Base-by-base conservation (phyloP, 1,140 invertebrate species). In the Drosophila lacteicornis region DNA sequence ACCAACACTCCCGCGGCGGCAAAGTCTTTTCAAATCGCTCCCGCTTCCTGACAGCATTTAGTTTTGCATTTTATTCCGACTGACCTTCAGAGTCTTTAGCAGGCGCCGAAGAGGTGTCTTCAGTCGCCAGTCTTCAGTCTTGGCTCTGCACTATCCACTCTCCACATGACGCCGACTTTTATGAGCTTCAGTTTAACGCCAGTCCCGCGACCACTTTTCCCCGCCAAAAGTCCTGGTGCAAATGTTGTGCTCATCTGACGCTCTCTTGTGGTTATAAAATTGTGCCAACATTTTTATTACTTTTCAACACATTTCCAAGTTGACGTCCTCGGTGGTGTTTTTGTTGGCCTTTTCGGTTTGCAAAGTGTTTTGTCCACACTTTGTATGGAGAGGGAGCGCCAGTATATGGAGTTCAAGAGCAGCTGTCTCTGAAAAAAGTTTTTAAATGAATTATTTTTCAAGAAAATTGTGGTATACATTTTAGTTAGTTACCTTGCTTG, bases 231-330 rank as follows among this genome's bases (percentile, higher is more conserved):
- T 58, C 61, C 65, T 67, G 30, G 30, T 38, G 45, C 75, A 60
- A 68, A 61, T 11, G 40, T 55, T 68, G 53, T 78, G 75, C 53
- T 62, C 58, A 38, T 49, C 67, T 25, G 69, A 59, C 22, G 56
- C 70, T 87, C 36, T 80, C 36, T 80, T 73, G 79, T 27, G 81
- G 78, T 56, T 76, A 76, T 90, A 90, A 84, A 91, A 91, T 78
- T 86, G 86, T 91, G 86, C 87, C 86, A 91, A 91, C 87, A 80
- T 78, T 91, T 91, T 91, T 91, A 91, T 91, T 75, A 86, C 82
- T 91, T 91, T 91, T 91, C 86, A 91, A 91, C 86, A 90, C 84
- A 81, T 84, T 88, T 66, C 45, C 67, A 50, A 43, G 55, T 43
- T 73, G 67, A 74, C 53, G 69, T 71, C 7, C 27, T 70, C 60